phyloP scores from a whole-genome alignment of 2,797 vertebrate species.

The Paramormyrops hopkinsi region DNA sequence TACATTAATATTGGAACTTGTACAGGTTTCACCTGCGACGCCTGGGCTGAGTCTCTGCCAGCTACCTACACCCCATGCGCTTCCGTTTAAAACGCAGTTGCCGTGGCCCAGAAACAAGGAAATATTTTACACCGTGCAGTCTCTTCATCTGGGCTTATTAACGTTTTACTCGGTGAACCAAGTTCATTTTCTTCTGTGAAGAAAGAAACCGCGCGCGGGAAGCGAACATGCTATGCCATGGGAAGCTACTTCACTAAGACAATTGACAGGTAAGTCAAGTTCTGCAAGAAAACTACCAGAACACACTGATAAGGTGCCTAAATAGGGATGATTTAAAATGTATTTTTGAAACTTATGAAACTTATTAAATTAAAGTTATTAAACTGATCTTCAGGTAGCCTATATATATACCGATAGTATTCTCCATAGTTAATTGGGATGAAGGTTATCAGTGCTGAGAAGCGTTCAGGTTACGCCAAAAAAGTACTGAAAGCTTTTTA shows the following conservation, averaged over 20 bases:
- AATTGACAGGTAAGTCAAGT: slow-evolving; percentile 38
- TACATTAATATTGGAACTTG: not conserved
- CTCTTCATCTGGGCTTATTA: not conserved
- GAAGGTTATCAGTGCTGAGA: not conserved
- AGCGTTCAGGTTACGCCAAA: not conserved
- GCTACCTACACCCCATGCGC: not conserved
- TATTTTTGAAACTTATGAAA: not conserved
- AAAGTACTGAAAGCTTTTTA: not conserved
- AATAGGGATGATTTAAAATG: not conserved
- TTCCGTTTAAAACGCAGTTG: not conserved
- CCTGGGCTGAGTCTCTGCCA: not conserved
- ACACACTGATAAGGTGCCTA: not conserved
- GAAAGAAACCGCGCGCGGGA: not conserved
- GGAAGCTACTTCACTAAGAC: slow-evolving; percentile 33
- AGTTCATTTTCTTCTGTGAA: not conserved
- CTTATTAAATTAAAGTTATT: not conserved
- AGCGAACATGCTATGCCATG: slow-evolving; percentile 31
- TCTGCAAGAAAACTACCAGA: not conserved
- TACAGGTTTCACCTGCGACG: not conserved
- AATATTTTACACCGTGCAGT: slow-evolving; percentile 1
- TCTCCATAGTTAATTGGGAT: not conserved
- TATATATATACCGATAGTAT: not conserved
- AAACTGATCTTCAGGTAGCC: not conserved
- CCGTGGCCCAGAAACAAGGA: not conserved
- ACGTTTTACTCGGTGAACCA: not conserved